Percentiles rank a stretch among this genome's conserved stretches.
Conservation (phyloP, 2,797 vertebrate species). For the Liasis olivaceus region DNA sequence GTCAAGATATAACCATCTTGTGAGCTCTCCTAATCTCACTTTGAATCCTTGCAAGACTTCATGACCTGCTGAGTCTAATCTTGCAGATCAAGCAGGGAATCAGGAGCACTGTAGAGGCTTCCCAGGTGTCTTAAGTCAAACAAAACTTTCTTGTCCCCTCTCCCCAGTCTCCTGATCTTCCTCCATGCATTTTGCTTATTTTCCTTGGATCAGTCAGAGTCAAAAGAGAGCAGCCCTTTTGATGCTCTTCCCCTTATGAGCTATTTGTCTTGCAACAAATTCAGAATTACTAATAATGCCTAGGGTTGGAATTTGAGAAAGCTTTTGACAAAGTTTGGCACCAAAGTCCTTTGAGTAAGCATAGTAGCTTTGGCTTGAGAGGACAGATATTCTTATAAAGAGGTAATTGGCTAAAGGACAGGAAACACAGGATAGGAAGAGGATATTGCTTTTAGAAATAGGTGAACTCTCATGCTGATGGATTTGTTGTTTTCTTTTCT, state of each 20-base stretch:
- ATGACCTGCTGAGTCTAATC: not conserved
- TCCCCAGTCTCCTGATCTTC: not conserved
- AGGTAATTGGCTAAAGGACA: not conserved
- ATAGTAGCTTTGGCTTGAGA: not conserved
- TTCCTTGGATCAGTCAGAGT: not conserved
- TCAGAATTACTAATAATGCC: not conserved
- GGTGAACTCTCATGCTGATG: not conserved
- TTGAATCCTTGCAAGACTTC: not conserved
- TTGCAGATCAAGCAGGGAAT: not conserved
- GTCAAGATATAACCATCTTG: too few species aligned
- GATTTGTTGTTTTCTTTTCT: not conserved
- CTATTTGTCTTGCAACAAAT: not conserved
- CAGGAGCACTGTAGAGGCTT: not conserved
- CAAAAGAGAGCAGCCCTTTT: not conserved
- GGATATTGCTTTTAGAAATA: not conserved
- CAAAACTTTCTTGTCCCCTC: not conserved
- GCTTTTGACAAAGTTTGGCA: not conserved
- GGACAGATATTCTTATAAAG: not conserved
- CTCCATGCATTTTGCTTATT: not conserved
- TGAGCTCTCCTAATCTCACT: not conserved
- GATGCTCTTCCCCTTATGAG: not conserved
- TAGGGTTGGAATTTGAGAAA: not conserved
- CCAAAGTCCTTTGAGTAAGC: not conserved
- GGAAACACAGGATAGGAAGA: not conserved
- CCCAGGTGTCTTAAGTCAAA: not conserved